phyloP scores from a whole-genome alignment of 2,113 vertebrate genomes.

The Microtus oregoni region DNA sequence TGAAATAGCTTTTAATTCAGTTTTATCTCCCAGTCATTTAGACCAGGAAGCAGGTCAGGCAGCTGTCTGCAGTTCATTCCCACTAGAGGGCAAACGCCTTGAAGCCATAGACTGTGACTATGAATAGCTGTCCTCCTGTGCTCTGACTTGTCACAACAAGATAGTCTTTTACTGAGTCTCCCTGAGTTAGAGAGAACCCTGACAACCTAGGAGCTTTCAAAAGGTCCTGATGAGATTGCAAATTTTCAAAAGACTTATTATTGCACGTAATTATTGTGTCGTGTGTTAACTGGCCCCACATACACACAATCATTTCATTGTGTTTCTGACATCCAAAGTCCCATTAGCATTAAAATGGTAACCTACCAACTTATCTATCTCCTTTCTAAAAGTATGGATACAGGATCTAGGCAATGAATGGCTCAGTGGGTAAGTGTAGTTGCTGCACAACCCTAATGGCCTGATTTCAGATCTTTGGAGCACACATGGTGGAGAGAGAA shows the following conservation, averaged over 20 bases:
- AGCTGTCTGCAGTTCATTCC: background rate
- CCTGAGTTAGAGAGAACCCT: background rate
- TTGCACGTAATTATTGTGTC: background rate
- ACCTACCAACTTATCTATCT: background rate
- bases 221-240: background rate
- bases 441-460: background rate
- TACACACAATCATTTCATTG: background rate
- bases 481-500: background rate
- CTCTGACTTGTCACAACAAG: background rate
- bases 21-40: background rate
- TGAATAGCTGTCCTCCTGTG: background rate
- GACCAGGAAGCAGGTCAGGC: background rate
- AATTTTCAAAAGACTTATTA: slow-evolving; percentile 38
- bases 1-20: slow-evolving; percentile 22
- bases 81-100: background rate
- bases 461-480: background rate
- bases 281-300: background rate
- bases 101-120: background rate
- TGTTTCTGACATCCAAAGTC: background rate
- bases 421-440: no score
- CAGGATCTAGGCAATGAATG: background rate
- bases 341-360: slow-evolving; percentile 17
- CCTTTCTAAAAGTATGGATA: background rate
- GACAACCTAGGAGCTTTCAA: slow-evolving; percentile 1
- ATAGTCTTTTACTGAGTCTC: background rate